Evolutionary conservation across 2,797 vertebrate genomes (phyloP).

Genomic region (Enteromius afrohamiltoni): DNA sequence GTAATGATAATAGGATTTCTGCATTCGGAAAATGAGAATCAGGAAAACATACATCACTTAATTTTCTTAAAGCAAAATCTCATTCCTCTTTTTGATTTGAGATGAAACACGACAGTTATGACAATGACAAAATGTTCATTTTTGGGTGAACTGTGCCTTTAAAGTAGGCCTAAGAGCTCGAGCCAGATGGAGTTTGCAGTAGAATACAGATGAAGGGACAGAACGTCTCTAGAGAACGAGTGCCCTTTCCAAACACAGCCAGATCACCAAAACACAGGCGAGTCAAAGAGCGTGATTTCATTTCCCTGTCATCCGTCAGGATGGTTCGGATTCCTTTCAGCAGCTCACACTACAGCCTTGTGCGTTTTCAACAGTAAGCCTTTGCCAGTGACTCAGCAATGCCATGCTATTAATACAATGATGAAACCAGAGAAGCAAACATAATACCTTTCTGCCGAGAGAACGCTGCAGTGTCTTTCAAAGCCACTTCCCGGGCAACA

Average conservation of each 20-base stretch:
- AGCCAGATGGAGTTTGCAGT: constrained; percentile 23
- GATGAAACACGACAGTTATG: background rate
- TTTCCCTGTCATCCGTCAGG: background rate
- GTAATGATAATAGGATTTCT: background rate
- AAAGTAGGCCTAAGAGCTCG: constrained; percentile 13
- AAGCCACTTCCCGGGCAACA: constrained; percentile 5
- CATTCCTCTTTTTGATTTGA: background rate
- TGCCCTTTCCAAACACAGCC: constrained; percentile 29
- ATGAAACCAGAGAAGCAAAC: constrained; percentile 48
- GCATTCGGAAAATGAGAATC: background rate
- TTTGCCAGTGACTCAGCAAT: constrained; percentile 28
- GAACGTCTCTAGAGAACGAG: constrained; percentile 19
- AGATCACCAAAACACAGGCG: constrained; percentile 33
- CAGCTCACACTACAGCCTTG: background rate
- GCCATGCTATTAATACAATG: constrained; percentile 33
- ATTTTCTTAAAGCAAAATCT: background rate
- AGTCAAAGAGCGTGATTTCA: constrained; percentile 11
- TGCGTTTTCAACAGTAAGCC: constrained; percentile 9
- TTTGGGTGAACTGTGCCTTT: constrained; percentile 10
- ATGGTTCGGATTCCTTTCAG: constrained; percentile 5
- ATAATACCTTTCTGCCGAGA: constrained; percentile 36
- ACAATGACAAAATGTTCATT: background rate
- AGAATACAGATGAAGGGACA: constrained; percentile 43
- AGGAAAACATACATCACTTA: background rate
- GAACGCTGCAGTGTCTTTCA: constrained; percentile 9